Conservation (phyloP, 64 coral and sea anemone genomes). For the Orbicella faveolata region DNA sequence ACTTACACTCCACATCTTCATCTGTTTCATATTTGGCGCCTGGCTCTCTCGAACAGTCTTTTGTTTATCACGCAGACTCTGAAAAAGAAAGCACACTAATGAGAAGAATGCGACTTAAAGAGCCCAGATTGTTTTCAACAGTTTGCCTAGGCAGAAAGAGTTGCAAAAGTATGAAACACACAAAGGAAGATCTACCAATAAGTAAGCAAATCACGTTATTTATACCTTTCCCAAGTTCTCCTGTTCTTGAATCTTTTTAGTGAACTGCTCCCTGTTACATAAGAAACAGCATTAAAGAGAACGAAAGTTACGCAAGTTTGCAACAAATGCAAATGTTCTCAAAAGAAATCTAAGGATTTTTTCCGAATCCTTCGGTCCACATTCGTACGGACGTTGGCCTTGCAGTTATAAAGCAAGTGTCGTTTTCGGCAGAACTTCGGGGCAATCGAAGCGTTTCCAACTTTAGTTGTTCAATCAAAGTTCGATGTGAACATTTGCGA, state of each 20-base stretch:
- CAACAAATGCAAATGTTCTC: background rate
- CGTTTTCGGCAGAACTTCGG: too few relatives aligned
- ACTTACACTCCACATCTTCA: conserved; percentile 99
- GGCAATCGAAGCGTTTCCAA: too few relatives aligned
- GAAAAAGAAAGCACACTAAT: background rate
- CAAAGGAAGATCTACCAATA: background rate
- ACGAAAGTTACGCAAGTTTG: background rate
- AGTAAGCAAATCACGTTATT: background rate
- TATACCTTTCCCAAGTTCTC: conserved; percentile 97
- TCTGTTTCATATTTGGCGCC: conserved; percentile 94
- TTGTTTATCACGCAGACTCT: conserved; percentile 95
- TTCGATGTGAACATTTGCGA: too few relatives aligned
- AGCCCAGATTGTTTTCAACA: background rate
- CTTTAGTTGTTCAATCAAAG: too few relatives aligned
- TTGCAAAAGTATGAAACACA: too few relatives aligned
- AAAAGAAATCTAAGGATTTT: too few relatives aligned
- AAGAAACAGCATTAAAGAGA: background rate
- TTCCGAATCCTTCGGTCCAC: too few relatives aligned
- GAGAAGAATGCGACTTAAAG: background rate
- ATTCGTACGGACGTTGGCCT: too few relatives aligned
- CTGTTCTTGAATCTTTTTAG: conserved; percentile 97
- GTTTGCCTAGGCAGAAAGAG: too few relatives aligned
- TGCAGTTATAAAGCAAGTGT: too few relatives aligned
- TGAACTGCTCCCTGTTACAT: conserved; percentile 81
- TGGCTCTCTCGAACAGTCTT: conserved; percentile 96